Evolutionary conservation across 2,797 vertebrate species (phyloP).

Genomic region (Bradypus variegatus): DNA sequence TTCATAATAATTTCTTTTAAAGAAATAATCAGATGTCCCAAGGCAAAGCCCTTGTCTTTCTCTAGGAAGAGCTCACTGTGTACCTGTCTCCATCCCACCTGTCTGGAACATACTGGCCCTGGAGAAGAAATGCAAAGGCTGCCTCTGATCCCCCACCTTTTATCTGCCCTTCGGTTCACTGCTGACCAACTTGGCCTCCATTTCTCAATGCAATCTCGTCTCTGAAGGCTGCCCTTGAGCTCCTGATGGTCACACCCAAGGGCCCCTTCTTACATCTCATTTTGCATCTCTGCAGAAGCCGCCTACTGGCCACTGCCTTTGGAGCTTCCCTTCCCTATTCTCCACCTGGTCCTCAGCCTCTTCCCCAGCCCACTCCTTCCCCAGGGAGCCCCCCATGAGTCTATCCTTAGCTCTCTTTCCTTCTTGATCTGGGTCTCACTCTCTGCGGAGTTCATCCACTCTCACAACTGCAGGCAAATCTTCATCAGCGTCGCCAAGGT

Average conservation of each 20-base stretch:
- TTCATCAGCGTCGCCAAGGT: background rate
- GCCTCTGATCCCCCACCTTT: background rate
- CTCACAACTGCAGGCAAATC: background rate
- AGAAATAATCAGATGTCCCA: background rate
- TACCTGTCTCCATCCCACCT: background rate
- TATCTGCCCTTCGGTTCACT: background rate
- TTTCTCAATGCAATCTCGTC: background rate
- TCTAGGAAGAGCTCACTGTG: background rate
- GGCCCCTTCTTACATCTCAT: background rate
- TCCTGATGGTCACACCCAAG: background rate
- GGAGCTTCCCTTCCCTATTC: background rate
- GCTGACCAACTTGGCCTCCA: too few relatives aligned
- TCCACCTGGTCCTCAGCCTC: background rate
- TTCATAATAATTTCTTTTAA: background rate
- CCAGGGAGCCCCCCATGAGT: accelerated
- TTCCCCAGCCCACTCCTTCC: background rate
- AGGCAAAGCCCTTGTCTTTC: background rate
- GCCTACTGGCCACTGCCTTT: background rate
- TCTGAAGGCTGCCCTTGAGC: background rate
- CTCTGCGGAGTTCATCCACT: background rate
- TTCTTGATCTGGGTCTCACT: background rate
- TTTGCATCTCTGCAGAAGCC: background rate
- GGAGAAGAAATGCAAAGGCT: background rate
- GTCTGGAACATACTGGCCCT: background rate
- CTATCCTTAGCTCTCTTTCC: background rate